Percentiles rank a stretch among this genome's conserved stretches.
Evolutionary conservation across 2,113 vertebrate species (phyloP).

Genomic region (Proterorhinus semilunaris): DNA sequence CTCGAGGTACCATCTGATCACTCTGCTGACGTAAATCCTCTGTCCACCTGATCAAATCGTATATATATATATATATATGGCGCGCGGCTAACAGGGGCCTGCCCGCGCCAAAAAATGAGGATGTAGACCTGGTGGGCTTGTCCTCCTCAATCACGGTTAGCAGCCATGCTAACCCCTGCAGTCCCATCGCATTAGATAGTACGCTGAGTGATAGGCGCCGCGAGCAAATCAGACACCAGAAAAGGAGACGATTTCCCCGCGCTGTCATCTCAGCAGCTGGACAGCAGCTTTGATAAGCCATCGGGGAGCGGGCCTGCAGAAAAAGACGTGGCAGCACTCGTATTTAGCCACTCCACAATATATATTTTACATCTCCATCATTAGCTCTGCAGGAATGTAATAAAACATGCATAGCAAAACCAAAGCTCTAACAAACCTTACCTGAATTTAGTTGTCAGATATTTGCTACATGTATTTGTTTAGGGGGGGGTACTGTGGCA

Average conservation of each 20-base stretch:
- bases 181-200: constrained; percentile 47
- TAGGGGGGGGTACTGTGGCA: too few relatives aligned
- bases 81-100: constrained; percentile 45
- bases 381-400: background rate
- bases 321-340: constrained; percentile 15
- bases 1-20: constrained; percentile 47
- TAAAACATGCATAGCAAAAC: background rate
- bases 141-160: constrained; percentile 58
- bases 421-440: too few relatives aligned
- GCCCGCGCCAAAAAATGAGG: constrained; percentile 43
- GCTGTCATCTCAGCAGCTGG: constrained; percentile 37
- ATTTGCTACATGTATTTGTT: too few relatives aligned
- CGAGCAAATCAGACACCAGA: constrained; percentile 61
- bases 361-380: background rate
- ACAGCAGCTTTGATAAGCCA: constrained; percentile 36
- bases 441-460: too few relatives aligned
- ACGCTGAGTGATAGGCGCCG: constrained; percentile 46
- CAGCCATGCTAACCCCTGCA: constrained; percentile 45
- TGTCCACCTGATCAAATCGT: constrained; percentile 54
- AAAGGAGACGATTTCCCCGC: constrained; percentile 58
- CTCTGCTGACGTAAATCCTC: constrained; percentile 48
- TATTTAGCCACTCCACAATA: constrained; percentile 20
- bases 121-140: constrained; percentile 35
- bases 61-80: constrained; percentile 17
- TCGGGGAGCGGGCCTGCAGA: constrained; percentile 21